These are phyloP conservation scores for Miltochrista miniata DNA, from an alignment of 2,888 invertebrate species.

Conservation along the genomic window DNA sequence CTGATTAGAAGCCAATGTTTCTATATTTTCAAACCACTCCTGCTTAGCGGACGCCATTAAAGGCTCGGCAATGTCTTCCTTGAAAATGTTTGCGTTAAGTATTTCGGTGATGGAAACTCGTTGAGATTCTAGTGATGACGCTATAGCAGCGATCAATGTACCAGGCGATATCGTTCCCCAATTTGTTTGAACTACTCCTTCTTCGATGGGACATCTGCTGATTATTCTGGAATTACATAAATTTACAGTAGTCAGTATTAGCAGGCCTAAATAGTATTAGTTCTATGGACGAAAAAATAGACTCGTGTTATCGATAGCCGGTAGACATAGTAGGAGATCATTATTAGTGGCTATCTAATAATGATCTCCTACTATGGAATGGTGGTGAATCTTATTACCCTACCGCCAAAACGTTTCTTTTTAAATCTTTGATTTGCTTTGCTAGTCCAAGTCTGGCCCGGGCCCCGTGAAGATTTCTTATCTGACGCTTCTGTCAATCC, in stretches of 20 bases:
- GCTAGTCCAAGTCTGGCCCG: too few relatives aligned
- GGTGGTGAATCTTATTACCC: too few relatives aligned
- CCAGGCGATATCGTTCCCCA: constrained; percentile 86
- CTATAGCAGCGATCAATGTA: constrained; percentile 83
- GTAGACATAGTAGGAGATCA: too few relatives aligned
- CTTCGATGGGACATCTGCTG: constrained; percentile 86
- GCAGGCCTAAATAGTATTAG: too few relatives aligned
- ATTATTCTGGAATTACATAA: constrained; percentile 50
- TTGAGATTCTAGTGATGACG: constrained; percentile 85
- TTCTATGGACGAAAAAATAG: too few relatives aligned
- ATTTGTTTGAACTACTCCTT: constrained; percentile 85
- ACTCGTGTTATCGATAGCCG: too few relatives aligned
- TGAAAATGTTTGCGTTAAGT: constrained; percentile 65
- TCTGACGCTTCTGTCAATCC: too few relatives aligned
- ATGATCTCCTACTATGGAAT: too few relatives aligned
- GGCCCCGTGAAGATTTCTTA: too few relatives aligned
- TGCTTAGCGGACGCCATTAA: constrained; percentile 61
- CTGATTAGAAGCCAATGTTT: constrained; percentile 44
- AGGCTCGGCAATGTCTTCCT: constrained; percentile 66
- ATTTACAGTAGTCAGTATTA: neutral
- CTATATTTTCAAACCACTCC: constrained; percentile 68
- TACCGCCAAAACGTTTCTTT: too few relatives aligned
- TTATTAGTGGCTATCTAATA: too few relatives aligned
- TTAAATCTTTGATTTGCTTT: too few relatives aligned
- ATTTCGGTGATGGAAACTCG: constrained; percentile 78